Percentiles rank a stretch among this genome's conserved stretches.
phyloP scores from a whole-genome alignment of 2,797 vertebrate genomes.

The Gallinago solitaria region DNA sequence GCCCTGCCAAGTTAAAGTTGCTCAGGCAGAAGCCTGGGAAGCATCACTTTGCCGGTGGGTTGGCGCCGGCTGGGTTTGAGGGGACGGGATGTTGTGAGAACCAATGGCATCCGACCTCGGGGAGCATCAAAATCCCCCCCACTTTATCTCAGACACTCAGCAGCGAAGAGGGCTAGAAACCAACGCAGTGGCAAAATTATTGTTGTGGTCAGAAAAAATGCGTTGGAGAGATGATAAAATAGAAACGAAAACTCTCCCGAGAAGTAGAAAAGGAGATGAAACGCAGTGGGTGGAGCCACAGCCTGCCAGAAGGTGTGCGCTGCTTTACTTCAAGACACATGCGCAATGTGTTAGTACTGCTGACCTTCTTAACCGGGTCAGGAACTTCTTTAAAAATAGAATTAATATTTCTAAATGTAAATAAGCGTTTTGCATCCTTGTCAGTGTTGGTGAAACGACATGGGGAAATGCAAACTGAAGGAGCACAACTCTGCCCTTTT shows the following conservation, averaged over 20 bases:
- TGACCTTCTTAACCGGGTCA: not conserved
- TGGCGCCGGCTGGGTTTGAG: not conserved
- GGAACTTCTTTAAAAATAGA: not conserved
- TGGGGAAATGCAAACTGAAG: not conserved
- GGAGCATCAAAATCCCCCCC: not conserved
- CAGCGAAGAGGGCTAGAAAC: not conserved
- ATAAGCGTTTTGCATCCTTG: not conserved
- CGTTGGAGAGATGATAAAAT: not conserved
- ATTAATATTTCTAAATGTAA: not conserved
- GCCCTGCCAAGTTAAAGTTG: not conserved
- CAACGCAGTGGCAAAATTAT: accelerated
- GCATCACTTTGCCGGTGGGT: not conserved
- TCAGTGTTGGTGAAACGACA: not conserved
- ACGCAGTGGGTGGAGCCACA: not conserved
- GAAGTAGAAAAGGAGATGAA: not conserved
- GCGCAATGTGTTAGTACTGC: not conserved
- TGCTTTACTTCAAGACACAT: not conserved
- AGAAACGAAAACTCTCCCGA: not conserved
- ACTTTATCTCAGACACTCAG: accelerated
- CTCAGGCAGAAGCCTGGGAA: not conserved
- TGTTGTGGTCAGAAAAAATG: not conserved
- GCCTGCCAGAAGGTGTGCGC: not conserved
- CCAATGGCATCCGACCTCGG: not conserved
- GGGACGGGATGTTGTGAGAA: not conserved
- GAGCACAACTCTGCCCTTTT: not conserved